Base-by-base conservation (phyloP, 2,113 vertebrate species). In the Barnardius zonarius region DNA sequence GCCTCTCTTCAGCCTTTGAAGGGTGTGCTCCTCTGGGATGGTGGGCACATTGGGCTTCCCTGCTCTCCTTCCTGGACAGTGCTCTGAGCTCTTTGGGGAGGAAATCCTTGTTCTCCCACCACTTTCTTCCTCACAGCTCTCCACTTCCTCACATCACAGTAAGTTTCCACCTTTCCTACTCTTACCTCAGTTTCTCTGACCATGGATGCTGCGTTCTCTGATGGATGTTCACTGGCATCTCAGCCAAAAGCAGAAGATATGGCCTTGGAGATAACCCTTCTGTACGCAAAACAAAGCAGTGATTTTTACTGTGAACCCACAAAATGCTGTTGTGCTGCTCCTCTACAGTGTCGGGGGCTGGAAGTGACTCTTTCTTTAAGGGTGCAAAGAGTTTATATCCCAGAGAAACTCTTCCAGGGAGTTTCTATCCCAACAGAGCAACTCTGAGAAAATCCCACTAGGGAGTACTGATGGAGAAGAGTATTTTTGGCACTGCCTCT, bases 41-140 rank as follows among this genome's bases (percentile, higher is more conserved):
- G 11, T 13, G 14, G 23, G 3, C 20, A 1, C 5, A 24, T 24
- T 84, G 63, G 44, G 18, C 49, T 69, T 76, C 31, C 35, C 62
- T 68, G 54, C 25, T 61, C 35, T 83, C 20, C 17, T 19, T 55
- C 49, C 16, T 14, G 4, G 54, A 19, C 37, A 22, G 11, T 4
- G 1, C n/a, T 51, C 63, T 55, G 73, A 55, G 12, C 6, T 61
- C 11, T 69, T 8, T 0, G 1, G 8, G 23, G 4, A 54, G 59
- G 23, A 77, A 66, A 73, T 28, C 30, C 25, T 14, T 55, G 54
- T 52, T 33, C 1, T 48, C 25, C 19, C 66, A 30, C 14, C 31
- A 17, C 46, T 46, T 78, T 27, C 37, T 74, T 37, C 48, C 70
- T 86, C 57, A 24, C 41, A 82, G 30, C 19, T 31, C 64, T 59